These are phyloP conservation scores for Chironomus tentans DNA, from an alignment of 2,888 invertebrate species.

Conservation along the genomic window DNA sequence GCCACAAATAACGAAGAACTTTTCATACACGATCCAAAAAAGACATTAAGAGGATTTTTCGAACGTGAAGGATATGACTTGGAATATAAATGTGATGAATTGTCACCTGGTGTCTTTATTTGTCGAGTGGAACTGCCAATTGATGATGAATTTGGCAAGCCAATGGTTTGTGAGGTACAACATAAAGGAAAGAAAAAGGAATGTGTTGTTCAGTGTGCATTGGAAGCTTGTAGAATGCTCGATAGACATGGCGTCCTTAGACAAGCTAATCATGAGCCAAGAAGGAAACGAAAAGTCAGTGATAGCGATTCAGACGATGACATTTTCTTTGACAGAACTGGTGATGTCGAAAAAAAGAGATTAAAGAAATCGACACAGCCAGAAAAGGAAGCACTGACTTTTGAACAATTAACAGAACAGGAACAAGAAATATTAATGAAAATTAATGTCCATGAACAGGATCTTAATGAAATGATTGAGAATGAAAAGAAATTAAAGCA, in stretches of 20 bases:
- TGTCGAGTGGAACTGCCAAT: slow-evolving; percentile 75
- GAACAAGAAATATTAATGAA: slow-evolving; percentile 46
- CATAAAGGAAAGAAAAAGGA: slow-evolving; percentile 92
- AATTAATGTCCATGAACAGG: slow-evolving; percentile 28
- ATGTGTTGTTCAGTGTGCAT: slow-evolving; percentile 81
- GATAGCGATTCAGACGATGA: slow-evolving; percentile 85
- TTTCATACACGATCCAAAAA: slow-evolving; percentile 90
- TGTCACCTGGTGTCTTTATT: slow-evolving; percentile 73
- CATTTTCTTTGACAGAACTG: slow-evolving; percentile 89
- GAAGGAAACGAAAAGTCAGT: slow-evolving; percentile 66
- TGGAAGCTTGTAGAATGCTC: slow-evolving; percentile 88
- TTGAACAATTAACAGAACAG: slow-evolving; percentile 53
- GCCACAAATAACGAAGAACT: slow-evolving; percentile 75
- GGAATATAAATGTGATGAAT: slow-evolving; percentile 78
- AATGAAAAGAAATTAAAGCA: slow-evolving; percentile 33
- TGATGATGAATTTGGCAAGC: slow-evolving; percentile 65
- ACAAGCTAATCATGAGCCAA: slow-evolving; percentile 77
- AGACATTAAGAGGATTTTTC: slow-evolving; percentile 85
- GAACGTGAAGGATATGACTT: slow-evolving; percentile 84
- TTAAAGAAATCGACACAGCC: slow-evolving; percentile 47
- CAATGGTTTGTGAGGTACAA: slow-evolving; percentile 72
- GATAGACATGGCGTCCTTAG: slow-evolving; percentile 79
- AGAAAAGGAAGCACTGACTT: slow-evolving; percentile 45
- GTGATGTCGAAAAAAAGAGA: slow-evolving; percentile 80
- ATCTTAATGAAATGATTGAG: slow-evolving; percentile 29